Evolutionary conservation across 2,888 invertebrate species (phyloP).

Genomic region (Plagiodera versicolora): DNA sequence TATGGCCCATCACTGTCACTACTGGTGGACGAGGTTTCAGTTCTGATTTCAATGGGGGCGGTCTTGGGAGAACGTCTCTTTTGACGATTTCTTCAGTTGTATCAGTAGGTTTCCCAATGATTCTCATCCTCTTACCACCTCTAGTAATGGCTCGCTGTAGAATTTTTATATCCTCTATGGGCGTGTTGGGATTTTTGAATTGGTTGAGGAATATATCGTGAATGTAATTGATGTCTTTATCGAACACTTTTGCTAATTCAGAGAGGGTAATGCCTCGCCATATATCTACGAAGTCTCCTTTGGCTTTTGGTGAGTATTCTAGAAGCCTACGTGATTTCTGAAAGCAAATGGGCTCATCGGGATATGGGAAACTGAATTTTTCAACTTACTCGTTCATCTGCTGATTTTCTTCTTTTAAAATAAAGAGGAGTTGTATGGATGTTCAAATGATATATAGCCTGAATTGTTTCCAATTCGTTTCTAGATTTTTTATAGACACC

Average conservation of each 20-base stretch:
- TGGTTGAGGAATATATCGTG: conserved; percentile 48
- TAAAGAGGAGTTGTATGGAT: conserved; percentile 50
- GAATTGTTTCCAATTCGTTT: conserved; percentile 9
- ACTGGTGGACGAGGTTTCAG: conserved; percentile 84
- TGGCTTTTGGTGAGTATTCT: conserved; percentile 64
- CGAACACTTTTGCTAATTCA: conserved; percentile 69
- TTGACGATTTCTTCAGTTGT: conserved; percentile 35
- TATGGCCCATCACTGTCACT: conserved; percentile 99
- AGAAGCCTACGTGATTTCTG: conserved; percentile 60
- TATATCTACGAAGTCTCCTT: conserved; percentile 63
- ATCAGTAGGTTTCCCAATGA: conserved; percentile 47
- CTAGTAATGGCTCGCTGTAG: conserved; percentile 48
- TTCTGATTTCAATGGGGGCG: conserved; percentile 66
- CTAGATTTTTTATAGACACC: conserved; percentile 19
- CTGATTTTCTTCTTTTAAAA: conserved; percentile 64
- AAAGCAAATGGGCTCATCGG: conserved; percentile 29
- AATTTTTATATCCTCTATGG: conserved; percentile 46
- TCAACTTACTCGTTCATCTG: conserved; percentile 56
- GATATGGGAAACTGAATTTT: background rate
- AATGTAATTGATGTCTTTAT: conserved; percentile 64
- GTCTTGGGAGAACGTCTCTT: conserved; percentile 60
- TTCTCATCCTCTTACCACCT: conserved; percentile 49
- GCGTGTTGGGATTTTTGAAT: conserved; percentile 39
- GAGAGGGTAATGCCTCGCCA: conserved; percentile 81
- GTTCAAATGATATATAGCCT: conserved; percentile 12